phyloP scores from a whole-genome alignment of 2,888 invertebrate genomes.

The Thereva unica region DNA sequence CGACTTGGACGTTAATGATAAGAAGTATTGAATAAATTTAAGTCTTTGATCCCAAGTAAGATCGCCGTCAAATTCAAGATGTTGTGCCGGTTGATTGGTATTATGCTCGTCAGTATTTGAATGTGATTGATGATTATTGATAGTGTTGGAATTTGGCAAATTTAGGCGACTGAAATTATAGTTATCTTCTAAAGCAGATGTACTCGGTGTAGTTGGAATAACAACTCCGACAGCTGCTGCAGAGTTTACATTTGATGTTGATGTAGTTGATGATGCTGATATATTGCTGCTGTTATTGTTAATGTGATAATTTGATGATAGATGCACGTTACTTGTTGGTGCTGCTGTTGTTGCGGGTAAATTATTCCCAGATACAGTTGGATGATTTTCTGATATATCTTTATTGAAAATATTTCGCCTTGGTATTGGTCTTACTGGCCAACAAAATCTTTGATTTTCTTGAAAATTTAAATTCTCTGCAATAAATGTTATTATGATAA shows the following conservation, averaged over 20 bases:
- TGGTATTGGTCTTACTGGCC: conserved; percentile 56
- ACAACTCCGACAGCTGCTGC: conserved; percentile 51
- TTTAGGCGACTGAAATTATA: conserved; percentile 26
- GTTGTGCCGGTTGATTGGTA: conserved; percentile 5
- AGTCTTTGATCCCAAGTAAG: conserved; percentile 42
- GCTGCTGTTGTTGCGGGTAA: conserved; percentile 40
- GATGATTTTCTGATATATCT: conserved; percentile 24
- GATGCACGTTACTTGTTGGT: conserved; percentile 23
- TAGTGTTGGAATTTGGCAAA: conserved; percentile 55
- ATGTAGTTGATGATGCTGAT: conserved; percentile 18
- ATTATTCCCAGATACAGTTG: conserved; percentile 24
- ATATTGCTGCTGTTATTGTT: conserved; percentile 16
- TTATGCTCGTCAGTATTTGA: conserved; percentile 8
- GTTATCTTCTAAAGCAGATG: conserved; percentile 35
- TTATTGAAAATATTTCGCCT: conserved; percentile 44
- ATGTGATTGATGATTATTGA: conserved; percentile 15
- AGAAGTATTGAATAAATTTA: conserved; percentile 44
- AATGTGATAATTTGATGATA: conserved; percentile 35
- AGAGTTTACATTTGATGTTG: conserved; percentile 41
- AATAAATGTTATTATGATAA: neutral
- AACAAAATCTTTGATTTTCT: conserved; percentile 56
- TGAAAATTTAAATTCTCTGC: conserved; percentile 48
- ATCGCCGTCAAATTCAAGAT: conserved; percentile 35
- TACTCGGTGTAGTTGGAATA: conserved; percentile 52
- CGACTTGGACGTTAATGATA: conserved; percentile 42